These are phyloP conservation scores for Carassius auratus DNA, from an alignment of 2,113 vertebrate species.

Conservation along the genomic window DNA sequence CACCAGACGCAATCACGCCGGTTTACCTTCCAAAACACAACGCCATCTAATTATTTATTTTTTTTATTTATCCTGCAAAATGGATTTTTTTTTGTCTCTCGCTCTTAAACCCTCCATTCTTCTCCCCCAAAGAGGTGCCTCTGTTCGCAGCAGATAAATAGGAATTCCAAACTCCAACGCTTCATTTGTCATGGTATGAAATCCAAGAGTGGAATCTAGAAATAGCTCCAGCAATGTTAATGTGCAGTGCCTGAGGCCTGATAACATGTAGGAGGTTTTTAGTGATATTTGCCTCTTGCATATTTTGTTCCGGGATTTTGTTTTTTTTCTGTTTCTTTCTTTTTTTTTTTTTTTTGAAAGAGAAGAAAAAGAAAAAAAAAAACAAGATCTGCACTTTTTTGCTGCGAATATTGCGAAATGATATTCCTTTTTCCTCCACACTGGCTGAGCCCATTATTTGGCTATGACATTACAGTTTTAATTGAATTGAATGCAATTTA, in stretches of 20 bases:
- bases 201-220: conserved; percentile 83
- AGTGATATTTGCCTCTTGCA: conserved; percentile 82
- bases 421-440: conserved; percentile 32
- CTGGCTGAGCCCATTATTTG: conserved; percentile 80
- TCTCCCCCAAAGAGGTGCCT: conserved; percentile 76
- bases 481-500: conserved; percentile 86
- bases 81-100: conserved; percentile 71
- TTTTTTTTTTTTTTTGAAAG: conserved; percentile 11
- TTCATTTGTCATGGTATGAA: conserved; percentile 83
- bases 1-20: conserved; percentile 72
- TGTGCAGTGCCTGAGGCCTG: too few relatives aligned
- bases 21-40: conserved; percentile 58
- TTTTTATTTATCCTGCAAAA: conserved; percentile 78
- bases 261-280: too few relatives aligned
- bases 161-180: conserved; percentile 75
- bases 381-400: conserved; percentile 54
- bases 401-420: conserved; percentile 70
- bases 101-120: conserved; percentile 79
- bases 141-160: conserved; percentile 70
- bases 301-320: conserved; percentile 76
- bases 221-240: too few relatives aligned
- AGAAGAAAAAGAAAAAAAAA: background rate
- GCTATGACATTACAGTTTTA: conserved; percentile 83
- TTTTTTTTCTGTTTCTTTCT: conserved; percentile 61
- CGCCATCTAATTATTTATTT: conserved; percentile 75